Conservation (phyloP, 2,888 invertebrate genomes). For the Metalampra italica region DNA sequence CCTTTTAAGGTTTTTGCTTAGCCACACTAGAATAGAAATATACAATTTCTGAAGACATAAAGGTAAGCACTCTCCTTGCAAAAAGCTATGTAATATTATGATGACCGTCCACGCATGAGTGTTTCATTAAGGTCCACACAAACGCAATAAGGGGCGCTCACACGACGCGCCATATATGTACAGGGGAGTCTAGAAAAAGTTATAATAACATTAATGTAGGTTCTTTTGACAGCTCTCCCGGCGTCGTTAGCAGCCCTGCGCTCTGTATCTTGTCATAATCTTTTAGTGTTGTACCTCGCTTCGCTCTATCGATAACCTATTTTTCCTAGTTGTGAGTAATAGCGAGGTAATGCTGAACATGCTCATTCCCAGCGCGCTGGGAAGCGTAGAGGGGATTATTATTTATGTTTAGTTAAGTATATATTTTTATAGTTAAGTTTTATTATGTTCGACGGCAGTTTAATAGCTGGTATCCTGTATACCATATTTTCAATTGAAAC, state of each 20-base stretch:
- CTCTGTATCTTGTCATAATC: conserved; percentile 77
- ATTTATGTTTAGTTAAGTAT: no score
- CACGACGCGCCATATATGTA: conserved; percentile 6
- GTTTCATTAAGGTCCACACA: conserved; percentile 15
- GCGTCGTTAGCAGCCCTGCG: conserved; percentile 74
- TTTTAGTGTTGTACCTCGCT: conserved; percentile 44
- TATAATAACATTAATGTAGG: conserved; percentile 78
- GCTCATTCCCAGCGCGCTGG: no score
- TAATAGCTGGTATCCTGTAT: no score
- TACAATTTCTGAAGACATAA: not conserved
- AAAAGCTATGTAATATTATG: not conserved
- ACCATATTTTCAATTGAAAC: no score
- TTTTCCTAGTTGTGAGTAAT: not conserved
- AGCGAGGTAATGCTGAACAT: no score
- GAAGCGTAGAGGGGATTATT: no score
- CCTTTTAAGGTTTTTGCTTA: no score
- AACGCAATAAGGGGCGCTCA: conserved; percentile 10
- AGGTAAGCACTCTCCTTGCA: not conserved
- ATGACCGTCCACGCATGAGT: not conserved
- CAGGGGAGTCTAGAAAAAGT: conserved; percentile 68
- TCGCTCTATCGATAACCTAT: conserved; percentile 21
- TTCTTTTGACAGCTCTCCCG: conserved; percentile 74
- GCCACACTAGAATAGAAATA: not conserved
- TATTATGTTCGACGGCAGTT: no score
- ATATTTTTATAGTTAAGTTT: no score